Conservation (phyloP, 2,797 vertebrate species). For the Carapus acus region DNA sequence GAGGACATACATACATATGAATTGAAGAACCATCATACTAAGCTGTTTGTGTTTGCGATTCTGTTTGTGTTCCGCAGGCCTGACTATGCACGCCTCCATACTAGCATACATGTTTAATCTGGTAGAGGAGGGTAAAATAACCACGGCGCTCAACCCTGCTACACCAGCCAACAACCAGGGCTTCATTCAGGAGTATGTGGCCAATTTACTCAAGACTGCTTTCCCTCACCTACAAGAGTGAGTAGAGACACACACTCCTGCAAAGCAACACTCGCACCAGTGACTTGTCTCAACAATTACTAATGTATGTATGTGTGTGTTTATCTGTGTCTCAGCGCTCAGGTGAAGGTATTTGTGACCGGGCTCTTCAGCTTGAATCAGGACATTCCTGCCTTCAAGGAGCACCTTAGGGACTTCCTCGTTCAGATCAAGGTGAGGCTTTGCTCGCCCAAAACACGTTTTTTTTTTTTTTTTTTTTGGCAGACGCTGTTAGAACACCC, state of each 20-base stretch:
- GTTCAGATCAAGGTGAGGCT: constrained; percentile 97
- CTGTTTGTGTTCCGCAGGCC: constrained; percentile 73
- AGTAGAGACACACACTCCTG: constrained; percentile 52
- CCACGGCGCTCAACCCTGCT: constrained; percentile 81
- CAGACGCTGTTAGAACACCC: too few relatives aligned
- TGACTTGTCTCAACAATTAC: too few relatives aligned
- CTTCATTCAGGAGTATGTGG: constrained; percentile 98
- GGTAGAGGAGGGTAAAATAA: constrained; percentile 98
- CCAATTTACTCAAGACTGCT: constrained; percentile 96
- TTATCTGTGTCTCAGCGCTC: constrained; percentile 76
- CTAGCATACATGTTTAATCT: constrained; percentile 99
- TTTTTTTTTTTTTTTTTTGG: too few relatives aligned
- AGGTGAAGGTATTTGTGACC: constrained; percentile 99
- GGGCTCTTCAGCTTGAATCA: constrained; percentile 99
- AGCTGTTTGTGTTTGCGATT: background rate
- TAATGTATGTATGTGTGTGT: constrained; percentile 6
- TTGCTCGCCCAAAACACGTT: too few relatives aligned
- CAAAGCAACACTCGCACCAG: background rate
- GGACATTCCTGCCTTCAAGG: constrained; percentile 99
- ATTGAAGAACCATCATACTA: background rate
- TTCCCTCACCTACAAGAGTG: constrained; percentile 98
- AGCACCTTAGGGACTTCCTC: constrained; percentile 96
- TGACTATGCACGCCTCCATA: constrained; percentile 98
- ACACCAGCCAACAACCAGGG: constrained; percentile 89
- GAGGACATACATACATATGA: too few relatives aligned